These are phyloP conservation scores for Hydrotaea cyrtoneurina DNA, from an alignment of 2,888 invertebrate genomes.

Conservation along the genomic window DNA sequence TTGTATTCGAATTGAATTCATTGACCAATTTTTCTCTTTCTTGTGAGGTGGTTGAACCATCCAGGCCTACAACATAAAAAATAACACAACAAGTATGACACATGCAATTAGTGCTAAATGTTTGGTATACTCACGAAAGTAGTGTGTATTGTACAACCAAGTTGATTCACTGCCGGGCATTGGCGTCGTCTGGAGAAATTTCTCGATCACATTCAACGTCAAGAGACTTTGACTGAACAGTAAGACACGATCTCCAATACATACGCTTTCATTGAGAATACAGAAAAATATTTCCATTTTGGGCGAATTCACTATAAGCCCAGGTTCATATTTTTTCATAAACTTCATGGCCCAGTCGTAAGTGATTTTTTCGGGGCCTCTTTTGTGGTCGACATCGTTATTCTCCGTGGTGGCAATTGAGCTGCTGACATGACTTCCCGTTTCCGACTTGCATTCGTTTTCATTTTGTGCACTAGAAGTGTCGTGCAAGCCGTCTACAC, in stretches of 20 bases:
- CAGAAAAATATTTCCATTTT: conserved; percentile 97
- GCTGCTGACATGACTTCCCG: conserved; percentile 56
- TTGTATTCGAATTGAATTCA: conserved; percentile 94
- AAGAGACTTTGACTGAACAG: conserved; percentile 98
- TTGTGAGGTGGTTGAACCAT: conserved; percentile 96
- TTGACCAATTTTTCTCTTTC: conserved; percentile 98
- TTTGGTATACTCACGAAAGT: conserved; percentile 89
- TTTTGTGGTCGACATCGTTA: conserved; percentile 84
- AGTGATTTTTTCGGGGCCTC: conserved; percentile 82
- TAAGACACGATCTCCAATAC: conserved; percentile 93
- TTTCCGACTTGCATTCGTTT: conserved; percentile 55
- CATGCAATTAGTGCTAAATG: not conserved
- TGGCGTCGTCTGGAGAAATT: conserved; percentile 89
- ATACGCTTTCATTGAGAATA: conserved; percentile 93
- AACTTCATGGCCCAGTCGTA: conserved; percentile 94
- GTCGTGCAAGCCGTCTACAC: conserved; percentile 2
- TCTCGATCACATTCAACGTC: conserved; percentile 96
- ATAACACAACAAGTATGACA: not conserved
- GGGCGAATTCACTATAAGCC: conserved; percentile 94
- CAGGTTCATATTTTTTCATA: conserved; percentile 92
- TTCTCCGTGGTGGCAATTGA: conserved; percentile 59
- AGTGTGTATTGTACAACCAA: conserved; percentile 93
- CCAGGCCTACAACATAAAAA: conserved; percentile 85
- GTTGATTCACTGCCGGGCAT: conserved; percentile 85
- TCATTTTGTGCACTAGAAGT: conserved; percentile 54